Evolutionary conservation across 2,113 vertebrate genomes (phyloP).

Genomic region (Eira barbara): DNA sequence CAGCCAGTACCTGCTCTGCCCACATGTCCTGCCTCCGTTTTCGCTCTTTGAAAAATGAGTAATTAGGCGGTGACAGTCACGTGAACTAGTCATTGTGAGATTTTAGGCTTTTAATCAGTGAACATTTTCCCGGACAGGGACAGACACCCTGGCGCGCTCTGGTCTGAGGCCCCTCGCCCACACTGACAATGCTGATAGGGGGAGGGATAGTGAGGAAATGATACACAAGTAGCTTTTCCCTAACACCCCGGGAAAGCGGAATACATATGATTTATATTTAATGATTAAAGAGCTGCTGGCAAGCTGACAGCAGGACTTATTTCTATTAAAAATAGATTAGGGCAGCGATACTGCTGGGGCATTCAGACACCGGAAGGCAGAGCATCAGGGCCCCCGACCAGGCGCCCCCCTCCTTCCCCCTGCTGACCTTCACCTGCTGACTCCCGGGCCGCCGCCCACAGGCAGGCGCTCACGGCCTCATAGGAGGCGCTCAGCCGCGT

Average conservation of each 20-base stretch:
- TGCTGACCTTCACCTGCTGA: constrained; percentile 87
- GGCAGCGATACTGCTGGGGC: neutral
- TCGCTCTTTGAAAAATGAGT: neutral
- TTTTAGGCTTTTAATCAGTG: neutral
- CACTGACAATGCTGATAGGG: neutral
- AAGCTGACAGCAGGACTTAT: constrained; percentile 69
- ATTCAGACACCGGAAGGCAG: constrained; percentile 45
- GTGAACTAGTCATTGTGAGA: too few relatives aligned
- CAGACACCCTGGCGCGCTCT: neutral
- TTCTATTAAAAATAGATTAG: constrained; percentile 66
- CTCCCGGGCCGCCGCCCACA: constrained; percentile 90
- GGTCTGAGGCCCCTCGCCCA: neutral
- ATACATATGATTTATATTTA: constrained; percentile 57
- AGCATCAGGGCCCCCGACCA: neutral
- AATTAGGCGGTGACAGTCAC: too few relatives aligned
- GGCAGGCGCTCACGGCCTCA: constrained; percentile 94
- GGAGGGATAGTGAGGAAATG: neutral
- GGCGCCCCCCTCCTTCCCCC: neutral
- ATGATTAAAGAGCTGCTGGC: constrained; percentile 62
- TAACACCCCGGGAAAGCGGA: constrained; percentile 68
- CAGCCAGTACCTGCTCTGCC: rapidly evolving
- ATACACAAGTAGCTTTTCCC: constrained; percentile 45
- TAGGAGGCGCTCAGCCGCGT: constrained; percentile 97
- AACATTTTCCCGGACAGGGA: neutral
- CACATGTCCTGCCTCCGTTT: neutral